phyloP scores from a whole-genome alignment of 2,888 invertebrate genomes.

The Trileptium ribeirensis region DNA sequence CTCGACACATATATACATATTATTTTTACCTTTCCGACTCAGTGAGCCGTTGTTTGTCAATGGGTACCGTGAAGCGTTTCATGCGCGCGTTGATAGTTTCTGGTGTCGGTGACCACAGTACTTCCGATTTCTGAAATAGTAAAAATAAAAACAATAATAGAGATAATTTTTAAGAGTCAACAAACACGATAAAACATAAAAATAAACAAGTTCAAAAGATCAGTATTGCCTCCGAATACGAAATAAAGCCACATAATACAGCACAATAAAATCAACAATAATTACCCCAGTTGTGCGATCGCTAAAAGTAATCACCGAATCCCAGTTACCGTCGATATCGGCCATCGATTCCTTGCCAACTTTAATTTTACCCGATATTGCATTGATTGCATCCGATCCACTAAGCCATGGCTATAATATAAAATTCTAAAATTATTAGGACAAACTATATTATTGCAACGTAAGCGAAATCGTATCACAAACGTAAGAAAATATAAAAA shows the following conservation, averaged over 20 bases:
- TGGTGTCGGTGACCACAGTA: slow-evolving; percentile 65
- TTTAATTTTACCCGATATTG: slow-evolving; percentile 73
- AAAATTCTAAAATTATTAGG: no score
- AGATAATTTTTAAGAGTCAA: no score
- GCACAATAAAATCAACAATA: no score
- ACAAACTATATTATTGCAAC: no score
- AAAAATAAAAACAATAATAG: no score
- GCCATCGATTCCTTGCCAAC: slow-evolving; percentile 79
- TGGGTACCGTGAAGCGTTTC: slow-evolving; percentile 67
- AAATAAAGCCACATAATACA: no score
- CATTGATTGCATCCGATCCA: slow-evolving; percentile 74
- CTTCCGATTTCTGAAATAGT: slow-evolving; percentile 48
- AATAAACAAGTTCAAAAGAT: no score
- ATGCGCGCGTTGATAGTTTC: slow-evolving; percentile 66
- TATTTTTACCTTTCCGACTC: slow-evolving; percentile 86
- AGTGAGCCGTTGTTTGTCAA: slow-evolving; percentile 68
- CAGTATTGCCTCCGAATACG: no score
- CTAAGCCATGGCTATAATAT: slow-evolving; percentile 72
- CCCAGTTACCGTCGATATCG: slow-evolving; percentile 82
- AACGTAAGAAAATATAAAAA: no score
- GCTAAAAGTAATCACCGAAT: slow-evolving; percentile 72
- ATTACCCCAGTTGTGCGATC: slow-evolving; percentile 69
- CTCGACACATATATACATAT: no score
- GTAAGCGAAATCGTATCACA: no score
- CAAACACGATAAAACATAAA: no score